Percentiles rank a stretch among this genome's conserved stretches.
phyloP scores from a whole-genome alignment of 2,888 invertebrate species.

The Chesias legatella region DNA sequence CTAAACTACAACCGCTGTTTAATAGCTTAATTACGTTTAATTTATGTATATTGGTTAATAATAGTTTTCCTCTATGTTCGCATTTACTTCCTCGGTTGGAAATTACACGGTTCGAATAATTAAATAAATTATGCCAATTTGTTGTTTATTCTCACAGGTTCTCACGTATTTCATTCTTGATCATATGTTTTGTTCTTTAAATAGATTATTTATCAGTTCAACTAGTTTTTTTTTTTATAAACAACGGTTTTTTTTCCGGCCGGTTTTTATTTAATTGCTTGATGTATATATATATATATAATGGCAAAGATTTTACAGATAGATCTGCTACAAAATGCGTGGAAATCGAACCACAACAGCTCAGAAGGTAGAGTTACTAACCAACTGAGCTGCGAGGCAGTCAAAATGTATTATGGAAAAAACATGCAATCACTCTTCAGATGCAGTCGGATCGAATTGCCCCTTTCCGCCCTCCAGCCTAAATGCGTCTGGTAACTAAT shows the following conservation, averaged over 20 bases:
- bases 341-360: too few relatives aligned
- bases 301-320: too few relatives aligned
- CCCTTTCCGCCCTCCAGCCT: conserved; percentile 10
- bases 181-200: neutral
- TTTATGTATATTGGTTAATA: conserved; percentile 2
- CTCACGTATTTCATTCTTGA: neutral
- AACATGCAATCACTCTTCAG: neutral
- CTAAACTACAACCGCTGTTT: conserved; percentile 20
- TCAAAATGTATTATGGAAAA: neutral
- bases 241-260: too few relatives aligned
- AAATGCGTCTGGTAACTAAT: conserved; percentile 31
- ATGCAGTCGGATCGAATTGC: neutral
- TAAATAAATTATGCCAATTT: neutral
- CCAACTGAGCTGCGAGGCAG: too few relatives aligned
- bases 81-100: conserved; percentile 8
- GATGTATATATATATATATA: too few relatives aligned
- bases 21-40: conserved; percentile 23
- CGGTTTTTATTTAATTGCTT: too few relatives aligned
- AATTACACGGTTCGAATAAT: conserved; percentile 1
- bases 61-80: conserved; percentile 2
- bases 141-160: neutral
- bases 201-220: conserved; percentile 1
- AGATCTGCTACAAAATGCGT: too few relatives aligned
- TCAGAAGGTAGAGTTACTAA: too few relatives aligned
- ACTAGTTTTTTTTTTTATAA: too few relatives aligned